These are phyloP conservation scores for Silurus aristotelis DNA, from an alignment of 2,797 vertebrate genomes.

Conservation along the genomic window DNA sequence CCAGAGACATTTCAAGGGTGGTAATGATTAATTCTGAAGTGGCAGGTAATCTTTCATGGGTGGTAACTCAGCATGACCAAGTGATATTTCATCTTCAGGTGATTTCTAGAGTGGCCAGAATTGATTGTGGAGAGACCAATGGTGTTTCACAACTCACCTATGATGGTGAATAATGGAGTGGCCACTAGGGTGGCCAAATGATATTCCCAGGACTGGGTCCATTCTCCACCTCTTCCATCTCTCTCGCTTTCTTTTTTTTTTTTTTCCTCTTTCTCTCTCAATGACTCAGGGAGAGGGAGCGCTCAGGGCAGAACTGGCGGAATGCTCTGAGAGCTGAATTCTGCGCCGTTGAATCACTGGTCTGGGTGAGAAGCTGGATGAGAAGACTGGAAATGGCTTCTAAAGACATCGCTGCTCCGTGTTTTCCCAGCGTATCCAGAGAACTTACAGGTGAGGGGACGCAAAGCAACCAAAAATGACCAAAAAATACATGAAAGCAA, in stretches of 20 bases:
- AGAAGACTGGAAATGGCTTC: slow-evolving; percentile 75
- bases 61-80: no score
- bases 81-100: no score
- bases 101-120: no score
- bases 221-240: neutral
- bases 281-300: slow-evolving; percentile 39
- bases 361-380: slow-evolving; percentile 38
- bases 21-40: no score
- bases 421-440: slow-evolving; percentile 73
- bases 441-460: slow-evolving; percentile 78
- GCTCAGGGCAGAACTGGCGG: slow-evolving; percentile 63
- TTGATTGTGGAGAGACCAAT: no score
- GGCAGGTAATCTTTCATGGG: no score
- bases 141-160: no score
- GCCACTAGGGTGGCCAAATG: no score
- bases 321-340: slow-evolving; percentile 66
- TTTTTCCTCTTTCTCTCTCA: neutral
- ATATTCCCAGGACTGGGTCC: no score
- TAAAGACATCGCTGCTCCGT: slow-evolving; percentile 72
- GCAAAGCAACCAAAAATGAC: neutral
- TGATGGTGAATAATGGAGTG: no score
- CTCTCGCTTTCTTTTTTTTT: neutral
- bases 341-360: slow-evolving; percentile 7
- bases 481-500: neutral
- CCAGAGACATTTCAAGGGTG: no score